Base-by-base conservation (phyloP, 2,113 vertebrate genomes). In the Gracilinanus agilis region DNA sequence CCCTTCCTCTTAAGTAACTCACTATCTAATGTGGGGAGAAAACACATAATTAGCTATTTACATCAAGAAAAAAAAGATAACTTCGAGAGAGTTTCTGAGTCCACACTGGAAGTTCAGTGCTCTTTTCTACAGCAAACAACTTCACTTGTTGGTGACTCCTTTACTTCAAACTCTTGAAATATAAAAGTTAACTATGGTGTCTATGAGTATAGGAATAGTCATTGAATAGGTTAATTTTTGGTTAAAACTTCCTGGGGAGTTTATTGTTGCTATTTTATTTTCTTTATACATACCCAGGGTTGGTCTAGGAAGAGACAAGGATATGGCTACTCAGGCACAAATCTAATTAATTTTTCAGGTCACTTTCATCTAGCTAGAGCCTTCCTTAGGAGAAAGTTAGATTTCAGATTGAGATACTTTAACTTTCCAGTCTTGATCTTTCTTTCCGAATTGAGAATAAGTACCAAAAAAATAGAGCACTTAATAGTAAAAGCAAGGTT, bases 21-120 rank as follows among this genome's bases (percentile, higher is more conserved):
- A 49, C 21, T 92, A 5, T 89, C 3, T 19, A 90, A 95, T 83
- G 34, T 56, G 92, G 0, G 88, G 9, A 44, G 54, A 92, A 93
- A 55, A 44, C 4, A 54, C 19, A 13, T 5, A 75, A 75, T n/a
- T 67, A 67, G 4, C 61, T 67, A 16, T 75, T 40, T 16, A 40
- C 67, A 21, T n/a, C 10, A 56, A 90, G 67, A 94, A 67, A 44
- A 40, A 93, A 83, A 29, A 29, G 6, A 55, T 89, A 55, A 67
- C 88, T 91, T 90, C 56, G 34, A 11, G 24, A 90, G 3, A 56
- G 1, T 12, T 3, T 29, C 44, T 19, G 67, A 13, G 56, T 56
- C 91, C 55, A 92, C 27, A 90, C 91, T 95, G 92, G 83, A 93
- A 89, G 24, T 88, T 54, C 27, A 34, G 11, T 91, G 24, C 8